Base-by-base conservation (phyloP, 2,888 invertebrate species). In the Globia sparganii region DNA sequence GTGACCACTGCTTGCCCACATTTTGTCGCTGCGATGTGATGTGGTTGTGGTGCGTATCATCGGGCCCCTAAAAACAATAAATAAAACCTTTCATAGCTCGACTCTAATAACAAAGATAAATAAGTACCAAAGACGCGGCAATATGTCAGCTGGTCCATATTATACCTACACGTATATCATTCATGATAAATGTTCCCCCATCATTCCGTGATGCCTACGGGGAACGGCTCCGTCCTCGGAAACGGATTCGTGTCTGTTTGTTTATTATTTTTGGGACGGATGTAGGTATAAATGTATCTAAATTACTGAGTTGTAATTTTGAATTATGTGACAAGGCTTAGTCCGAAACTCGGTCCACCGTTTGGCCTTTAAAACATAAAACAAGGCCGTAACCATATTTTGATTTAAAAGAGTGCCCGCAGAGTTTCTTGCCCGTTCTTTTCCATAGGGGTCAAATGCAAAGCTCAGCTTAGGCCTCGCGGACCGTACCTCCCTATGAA, bases 151-250 rank as follows among this genome's bases (percentile, higher is more conserved):
- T 34, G 67, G 61, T 61, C 40, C 66, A 74, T 58, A 75, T 70
- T 77, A 77, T 53, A 31, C 68, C 53, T n/a, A 53, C 70, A 68
- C 76, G 71, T 75, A 70, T 82, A 76, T 79, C 70, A 64, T 61
- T 28, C 68, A 68, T 86, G 87, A 88, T 80, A 83, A 85, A 88
- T 88, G 86, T 74, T n/a, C 58, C 34, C 56, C 46, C 79, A 88
- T 86, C 80, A 80, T 75, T 78, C 71, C 49, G 70, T 70, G 77
- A 78, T 81, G 77, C n/a, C 56, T 69, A 28, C 56, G 34, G 71
- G 81, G 43, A 73, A 68, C 70, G 61, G 72, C 64, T 67, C 31
- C 68, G 46, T 28, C 72, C 68, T 83, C 21, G 43, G 34, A 53
- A 59, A 77, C 56, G 69, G 69, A 70, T n/a, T 70, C 31, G 46